Base-by-base conservation (phyloP, 2,888 invertebrate genomes). In the Callosobruchus maculatus region DNA sequence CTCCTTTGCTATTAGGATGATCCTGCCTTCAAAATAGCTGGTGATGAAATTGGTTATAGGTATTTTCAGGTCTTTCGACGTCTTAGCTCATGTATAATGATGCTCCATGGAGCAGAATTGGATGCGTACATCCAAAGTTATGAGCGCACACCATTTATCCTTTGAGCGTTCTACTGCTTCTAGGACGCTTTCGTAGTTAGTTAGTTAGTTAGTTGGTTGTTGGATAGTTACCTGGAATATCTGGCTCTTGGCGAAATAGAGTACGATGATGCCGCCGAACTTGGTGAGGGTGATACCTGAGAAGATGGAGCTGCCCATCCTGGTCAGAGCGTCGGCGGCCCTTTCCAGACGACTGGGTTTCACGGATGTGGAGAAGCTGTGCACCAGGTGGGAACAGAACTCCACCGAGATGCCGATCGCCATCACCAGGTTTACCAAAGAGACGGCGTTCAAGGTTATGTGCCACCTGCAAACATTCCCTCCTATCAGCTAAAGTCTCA, bases 271-370 rank as follows among this genome's bases (percentile, higher is more conserved):
- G 71, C 99, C 99, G 68, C 96, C 97, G 86, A 99, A 96, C 89
- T 99, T 99, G 75, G 99, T 99, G 77, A 99, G 90, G 18, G 99
- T 99, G 84, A 99, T 99, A 74, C 99, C 99, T 70, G 97, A 97
- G 79, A 99, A 94, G 80, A 99, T 96, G 9, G 97, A 97, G 82
- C 95, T 95, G 78, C 98, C 98, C 95, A 98, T 98, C 84, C 93
- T 92, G 20, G 94, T 91, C 30, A 99, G 89, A 0, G 97, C 92
- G 83, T 95, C 94, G 0, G 94, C 91, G 0, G 97, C 95, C 80
- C 98, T 90, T 75, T 91, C 90, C 30, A 93, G 90, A 78, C 95
- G 90, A 69, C 92, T 91, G 74, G 90, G 89, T 81, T 93, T 90
- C 73, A 93, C 91, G 72, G 96, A 96, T 73, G 94, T 89, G 0